phyloP scores from a whole-genome alignment of 2,113 vertebrate species.

The Malaclemys terrapin region DNA sequence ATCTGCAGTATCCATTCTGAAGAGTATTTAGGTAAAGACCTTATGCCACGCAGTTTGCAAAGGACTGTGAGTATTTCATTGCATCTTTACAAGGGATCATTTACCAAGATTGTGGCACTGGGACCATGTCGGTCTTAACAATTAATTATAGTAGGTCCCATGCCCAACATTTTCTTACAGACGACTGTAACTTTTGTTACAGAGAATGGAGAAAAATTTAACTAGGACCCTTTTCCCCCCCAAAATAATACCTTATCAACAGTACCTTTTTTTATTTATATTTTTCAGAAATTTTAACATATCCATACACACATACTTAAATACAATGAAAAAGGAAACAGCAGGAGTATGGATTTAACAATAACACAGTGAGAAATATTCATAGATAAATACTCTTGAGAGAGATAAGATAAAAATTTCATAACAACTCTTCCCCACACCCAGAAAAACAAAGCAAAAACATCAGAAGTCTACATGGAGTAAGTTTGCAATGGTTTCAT shows the following conservation, averaged over 20 bases:
- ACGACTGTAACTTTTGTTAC: not conserved
- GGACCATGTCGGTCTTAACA: not conserved
- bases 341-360: too few relatives aligned
- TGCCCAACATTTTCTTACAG: not conserved
- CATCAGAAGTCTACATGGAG: not conserved
- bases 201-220: not conserved
- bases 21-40: too few relatives aligned
- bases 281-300: too few relatives aligned
- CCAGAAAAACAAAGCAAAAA: not conserved
- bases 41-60: not conserved
- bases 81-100: not conserved
- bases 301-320: too few relatives aligned
- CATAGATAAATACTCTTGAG: not conserved
- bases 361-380: too few relatives aligned
- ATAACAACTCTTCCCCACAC: not conserved
- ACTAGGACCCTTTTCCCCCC: not conserved
- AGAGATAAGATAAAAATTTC: not conserved
- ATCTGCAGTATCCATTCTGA: too few relatives aligned
- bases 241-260: not conserved
- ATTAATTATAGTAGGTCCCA: not conserved
- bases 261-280: not conserved
- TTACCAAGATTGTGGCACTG: not conserved
- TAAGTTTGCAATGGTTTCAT: not conserved
- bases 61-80: not conserved
- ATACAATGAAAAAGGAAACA: too few relatives aligned